Percentiles rank a stretch among this genome's conserved stretches.
Conservation (phyloP, 2,797 vertebrate genomes). For the Tolypeutes matacus region DNA sequence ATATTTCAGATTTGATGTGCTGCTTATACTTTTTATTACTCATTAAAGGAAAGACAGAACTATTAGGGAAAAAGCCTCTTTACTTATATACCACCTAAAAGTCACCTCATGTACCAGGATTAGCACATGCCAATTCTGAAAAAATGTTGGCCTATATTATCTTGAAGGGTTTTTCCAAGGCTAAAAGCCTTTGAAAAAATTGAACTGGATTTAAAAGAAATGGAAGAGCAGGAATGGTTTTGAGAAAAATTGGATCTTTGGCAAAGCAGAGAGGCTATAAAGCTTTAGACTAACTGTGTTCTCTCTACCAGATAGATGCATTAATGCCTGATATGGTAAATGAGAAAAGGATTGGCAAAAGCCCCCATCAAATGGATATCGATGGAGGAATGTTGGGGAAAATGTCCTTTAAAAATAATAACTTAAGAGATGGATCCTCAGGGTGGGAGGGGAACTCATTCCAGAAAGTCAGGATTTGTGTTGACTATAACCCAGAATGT, state of each 20-base stretch:
- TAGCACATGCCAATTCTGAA: background rate
- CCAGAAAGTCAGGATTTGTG: constrained; percentile 34
- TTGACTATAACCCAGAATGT: constrained; percentile 2
- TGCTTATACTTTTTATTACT: background rate
- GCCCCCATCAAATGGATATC: background rate
- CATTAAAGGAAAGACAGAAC: constrained; percentile 28
- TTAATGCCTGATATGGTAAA: constrained; percentile 14
- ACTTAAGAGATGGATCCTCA: constrained; percentile 30
- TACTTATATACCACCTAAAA: background rate
- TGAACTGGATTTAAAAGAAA: constrained; percentile 26
- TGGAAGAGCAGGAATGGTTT: background rate
- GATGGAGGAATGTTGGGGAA: background rate
- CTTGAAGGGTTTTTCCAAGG: constrained; percentile 32
- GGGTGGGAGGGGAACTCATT: constrained; percentile 23
- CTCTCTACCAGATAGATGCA: background rate
- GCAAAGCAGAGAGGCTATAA: background rate
- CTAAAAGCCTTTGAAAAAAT: constrained; percentile 52
- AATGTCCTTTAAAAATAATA: constrained; percentile 53
- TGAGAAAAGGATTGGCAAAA: constrained; percentile 28
- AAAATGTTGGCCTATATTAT: constrained; percentile 23
- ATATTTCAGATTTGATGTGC: background rate
- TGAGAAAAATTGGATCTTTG: constrained; percentile 37
- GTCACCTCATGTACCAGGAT: background rate
- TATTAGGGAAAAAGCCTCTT: constrained; percentile 26
- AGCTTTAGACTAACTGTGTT: constrained; percentile 10